Evolutionary conservation across 2,888 invertebrate species (phyloP), one percentile per base, ranked within the genome.

Genomic region (Agrotis puta): DNA sequence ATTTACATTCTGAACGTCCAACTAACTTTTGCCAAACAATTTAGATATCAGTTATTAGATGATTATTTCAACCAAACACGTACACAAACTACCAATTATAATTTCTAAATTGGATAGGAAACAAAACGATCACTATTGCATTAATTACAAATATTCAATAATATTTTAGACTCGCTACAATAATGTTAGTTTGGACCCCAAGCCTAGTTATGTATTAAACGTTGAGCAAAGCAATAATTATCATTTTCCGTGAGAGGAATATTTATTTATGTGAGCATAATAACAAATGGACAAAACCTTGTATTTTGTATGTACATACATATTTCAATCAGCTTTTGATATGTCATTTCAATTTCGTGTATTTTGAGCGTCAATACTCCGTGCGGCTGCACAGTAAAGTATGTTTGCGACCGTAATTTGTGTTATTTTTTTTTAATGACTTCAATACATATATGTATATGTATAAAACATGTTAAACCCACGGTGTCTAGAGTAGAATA

Each of bases 81-180:
- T 70, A 47, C 20, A 24, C 71, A 58, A 63, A 77, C 22, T 20
- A 51, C 47, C 47, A 58, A 70, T 62, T 51, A 58, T 24, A 48
- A 22, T 77, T 45, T 58, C 61, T 43, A 70, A 74, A 75, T 75
- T 75, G 22, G 43, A 58, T 48, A 48, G 43, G 62, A 70, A 77
- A 70, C 53, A 63, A 53, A 70, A 63, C 24, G 47, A 33, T 45
- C 45, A 51, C n/a, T 61, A 27, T 53, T 71, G 57, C 71, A 63
- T 58, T 39, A 39, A 39, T 39, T 58, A 63, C 58, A 58, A 77
- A 63, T 63, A 45, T 58, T 58, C 43, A 58, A 50, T 63, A 1
- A 50, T 47, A 50, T 47, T 58, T 47, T 62, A 47, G 20, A 22
- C 16, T 69, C 18, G 24, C 24, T 14, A 39, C 16, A 50, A 45